A percentile compares a stretch with the other conserved stretches of the same genome.
Evolutionary conservation across 2,888 invertebrate genomes (phyloP).

Genomic region (Meteorus colon): DNA sequence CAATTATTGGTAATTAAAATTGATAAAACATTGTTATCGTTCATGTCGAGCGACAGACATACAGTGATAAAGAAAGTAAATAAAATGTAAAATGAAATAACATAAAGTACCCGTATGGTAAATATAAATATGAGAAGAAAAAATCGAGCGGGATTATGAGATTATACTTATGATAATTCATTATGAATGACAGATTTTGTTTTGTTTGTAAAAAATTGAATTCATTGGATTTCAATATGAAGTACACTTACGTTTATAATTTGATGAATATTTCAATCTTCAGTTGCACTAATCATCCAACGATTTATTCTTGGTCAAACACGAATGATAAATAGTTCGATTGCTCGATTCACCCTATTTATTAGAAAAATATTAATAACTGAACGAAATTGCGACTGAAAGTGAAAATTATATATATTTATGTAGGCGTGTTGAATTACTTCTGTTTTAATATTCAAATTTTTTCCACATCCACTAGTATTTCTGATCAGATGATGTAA

Average conservation of each 20-base stretch:
- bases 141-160: background rate
- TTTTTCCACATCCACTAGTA: slow-evolving; percentile 10
- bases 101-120: background rate
- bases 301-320: background rate
- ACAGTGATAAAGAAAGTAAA: background rate
- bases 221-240: no score
- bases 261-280: background rate
- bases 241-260: background rate
- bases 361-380: background rate
- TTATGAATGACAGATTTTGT: background rate
- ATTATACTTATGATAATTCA: background rate
- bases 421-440: slow-evolving; percentile 31
- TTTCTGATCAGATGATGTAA: background rate
- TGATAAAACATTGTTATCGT: slow-evolving; percentile 42
- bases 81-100: background rate
- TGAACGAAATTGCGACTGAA: background rate
- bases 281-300: background rate
- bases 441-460: background rate
- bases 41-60: background rate
- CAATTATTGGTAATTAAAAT: slow-evolving; percentile 58
- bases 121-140: background rate
- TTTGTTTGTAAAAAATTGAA: no score
- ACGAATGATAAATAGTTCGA: background rate
- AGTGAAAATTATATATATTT: background rate
- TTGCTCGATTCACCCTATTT: background rate